Base-by-base conservation (phyloP, 1,140 invertebrate species). In the Triops longicaudatus region DNA sequence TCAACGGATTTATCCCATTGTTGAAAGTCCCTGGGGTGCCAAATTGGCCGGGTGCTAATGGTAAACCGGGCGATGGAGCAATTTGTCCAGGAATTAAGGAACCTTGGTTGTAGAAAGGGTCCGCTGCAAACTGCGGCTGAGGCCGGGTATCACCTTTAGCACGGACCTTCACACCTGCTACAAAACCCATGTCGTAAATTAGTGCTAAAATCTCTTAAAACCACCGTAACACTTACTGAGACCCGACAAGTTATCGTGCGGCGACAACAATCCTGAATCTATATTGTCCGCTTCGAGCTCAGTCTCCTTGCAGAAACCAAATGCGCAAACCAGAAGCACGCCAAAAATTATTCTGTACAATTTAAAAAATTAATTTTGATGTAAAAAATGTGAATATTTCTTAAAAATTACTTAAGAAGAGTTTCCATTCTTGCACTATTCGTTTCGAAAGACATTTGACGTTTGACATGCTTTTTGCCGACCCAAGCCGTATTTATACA, bases 1-100 rank as follows among this genome's bases (percentile, higher is more conserved):
- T 63, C 14, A n/a, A 22, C 50, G 50, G 50, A 63, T 63, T 63
- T 63, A 63, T 63, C 22, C 50, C 50, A 63, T 63, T 63, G 50
- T 63, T 63, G 50, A 63, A 63, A n/a, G 50, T 63, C 14, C 50
- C 50, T 22, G 50, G n/a, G 50, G 50, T 63, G 14, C 50, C 50
- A 63, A 63, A 63, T 22, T 63, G 50, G 17, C 50, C 50, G 10
- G 50, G 50, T 50, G 44, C 12, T 50, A 50, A 37, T 37, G 31
- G 44, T 63, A 63, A 63, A 22, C 50, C 50, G 0, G 50, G 10
- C 22, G 50, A 63, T 63, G 50, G 50, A 63, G 50, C 50, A 63
- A 63, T 63, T 63, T 63, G 50, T 22, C 50, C 50, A 63, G 50
- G 50, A 63, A 63, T 63, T 63, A 22, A 14, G 22, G 50, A 14